phyloP scores from a whole-genome alignment of 2,113 vertebrate genomes.

The Leucopsar rothschildi region DNA sequence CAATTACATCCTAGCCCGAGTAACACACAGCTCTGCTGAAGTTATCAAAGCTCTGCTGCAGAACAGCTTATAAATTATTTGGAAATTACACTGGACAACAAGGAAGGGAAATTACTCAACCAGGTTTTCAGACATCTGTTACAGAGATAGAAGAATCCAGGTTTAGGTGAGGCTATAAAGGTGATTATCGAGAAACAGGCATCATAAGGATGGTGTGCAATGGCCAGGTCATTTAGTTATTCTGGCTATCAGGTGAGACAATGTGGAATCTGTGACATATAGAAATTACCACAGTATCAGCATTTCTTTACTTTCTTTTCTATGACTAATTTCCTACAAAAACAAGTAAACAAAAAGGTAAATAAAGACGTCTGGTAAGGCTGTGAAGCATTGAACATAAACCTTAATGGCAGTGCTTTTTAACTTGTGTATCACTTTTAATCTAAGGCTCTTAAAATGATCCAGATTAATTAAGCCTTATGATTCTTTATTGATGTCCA shows the following conservation, averaged over 20 bases:
- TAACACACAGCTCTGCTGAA: background rate
- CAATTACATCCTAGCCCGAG: background rate
- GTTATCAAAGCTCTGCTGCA: background rate
- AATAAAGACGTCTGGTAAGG: background rate
- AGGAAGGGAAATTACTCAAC: background rate
- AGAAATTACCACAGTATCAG: background rate
- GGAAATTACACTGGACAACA: background rate
- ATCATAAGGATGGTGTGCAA: background rate
- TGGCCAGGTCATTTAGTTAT: background rate
- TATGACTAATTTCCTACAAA: background rate
- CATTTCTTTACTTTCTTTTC: background rate
- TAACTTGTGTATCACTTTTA: background rate
- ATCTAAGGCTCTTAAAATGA: background rate
- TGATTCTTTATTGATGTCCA: background rate
- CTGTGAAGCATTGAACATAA: background rate
- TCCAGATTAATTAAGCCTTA: background rate
- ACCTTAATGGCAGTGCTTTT: background rate
- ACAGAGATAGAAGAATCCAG: background rate
- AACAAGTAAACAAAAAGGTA: background rate
- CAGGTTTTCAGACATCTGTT: background rate
- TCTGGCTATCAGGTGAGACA: background rate
- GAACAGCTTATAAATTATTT: background rate
- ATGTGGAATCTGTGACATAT: background rate
- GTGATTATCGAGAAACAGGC: background rate
- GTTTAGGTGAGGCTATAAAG: background rate